phyloP scores from a whole-genome alignment of 2,888 invertebrate species.

The Acleris holmiana region DNA sequence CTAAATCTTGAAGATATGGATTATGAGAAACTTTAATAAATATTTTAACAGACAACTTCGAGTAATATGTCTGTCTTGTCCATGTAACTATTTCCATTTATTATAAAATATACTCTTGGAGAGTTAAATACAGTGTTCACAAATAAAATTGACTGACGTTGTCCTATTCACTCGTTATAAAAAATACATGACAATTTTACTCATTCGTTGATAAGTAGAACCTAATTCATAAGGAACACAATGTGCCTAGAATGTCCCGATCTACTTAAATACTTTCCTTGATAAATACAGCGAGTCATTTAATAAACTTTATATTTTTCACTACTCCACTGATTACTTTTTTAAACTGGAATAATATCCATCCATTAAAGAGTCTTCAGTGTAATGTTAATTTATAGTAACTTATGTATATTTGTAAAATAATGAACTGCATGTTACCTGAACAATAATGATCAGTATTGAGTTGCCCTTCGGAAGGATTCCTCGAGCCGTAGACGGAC shows the following conservation, averaged over 20 bases:
- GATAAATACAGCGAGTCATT: background rate
- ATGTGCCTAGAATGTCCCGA: slow-evolving; percentile 33
- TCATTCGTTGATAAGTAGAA: slow-evolving; percentile 34
- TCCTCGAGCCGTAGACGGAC: no score
- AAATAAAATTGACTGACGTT: slow-evolving; percentile 17
- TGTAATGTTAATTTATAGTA: background rate
- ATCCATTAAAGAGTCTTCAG: background rate
- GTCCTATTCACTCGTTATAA: slow-evolving; percentile 14
- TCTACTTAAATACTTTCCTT: slow-evolving; percentile 6
- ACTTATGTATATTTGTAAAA: slow-evolving; percentile 18
- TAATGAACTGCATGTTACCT: slow-evolving; percentile 36
- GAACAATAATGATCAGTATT: slow-evolving; percentile 32
- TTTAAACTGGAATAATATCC: no score
- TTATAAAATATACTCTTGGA: background rate
- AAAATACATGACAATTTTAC: slow-evolving; percentile 24
- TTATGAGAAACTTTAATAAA: background rate
- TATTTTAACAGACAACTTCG: background rate
- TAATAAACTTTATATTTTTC: no score
- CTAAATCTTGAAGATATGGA: background rate
- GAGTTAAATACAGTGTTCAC: background rate
- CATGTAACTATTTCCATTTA: background rate
- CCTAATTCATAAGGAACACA: slow-evolving; percentile 30
- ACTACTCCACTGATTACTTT: no score
- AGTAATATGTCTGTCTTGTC: background rate
- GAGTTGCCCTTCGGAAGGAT: slow-evolving; percentile 5